phyloP scores from a whole-genome alignment of 2,797 vertebrate species.

The Hemitrygon akajei region DNA sequence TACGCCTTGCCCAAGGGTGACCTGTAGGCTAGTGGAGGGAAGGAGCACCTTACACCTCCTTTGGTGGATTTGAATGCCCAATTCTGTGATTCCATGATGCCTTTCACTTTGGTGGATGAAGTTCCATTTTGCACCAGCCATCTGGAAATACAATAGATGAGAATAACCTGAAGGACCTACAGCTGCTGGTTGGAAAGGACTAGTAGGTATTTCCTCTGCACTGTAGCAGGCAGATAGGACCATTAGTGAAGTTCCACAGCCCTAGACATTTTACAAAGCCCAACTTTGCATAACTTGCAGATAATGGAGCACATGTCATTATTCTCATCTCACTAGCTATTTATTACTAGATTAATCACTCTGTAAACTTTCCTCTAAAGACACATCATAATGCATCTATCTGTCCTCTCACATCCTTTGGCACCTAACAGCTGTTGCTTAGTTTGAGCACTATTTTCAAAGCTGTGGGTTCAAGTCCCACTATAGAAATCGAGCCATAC shows the following conservation, averaged over 20 bases:
- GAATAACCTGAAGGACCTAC: neutral
- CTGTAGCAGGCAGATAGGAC: neutral
- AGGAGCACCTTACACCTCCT: too few relatives aligned
- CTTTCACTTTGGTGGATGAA: neutral
- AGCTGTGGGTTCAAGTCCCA: too few relatives aligned
- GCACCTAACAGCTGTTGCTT: neutral
- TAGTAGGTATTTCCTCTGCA: too few relatives aligned
- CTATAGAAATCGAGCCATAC: too few relatives aligned
- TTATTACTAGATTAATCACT: neutral
- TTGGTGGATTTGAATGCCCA: too few relatives aligned
- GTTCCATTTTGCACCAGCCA: neutral
- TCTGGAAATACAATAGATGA: neutral
- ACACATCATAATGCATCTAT: neutral
- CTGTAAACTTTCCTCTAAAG: neutral
- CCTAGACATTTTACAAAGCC: neutral
- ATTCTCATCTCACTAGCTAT: neutral
- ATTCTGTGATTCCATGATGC: neutral
- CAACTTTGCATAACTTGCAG: neutral
- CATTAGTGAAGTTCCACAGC: neutral
- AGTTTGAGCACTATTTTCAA: too few relatives aligned
- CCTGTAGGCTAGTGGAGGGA: too few relatives aligned
- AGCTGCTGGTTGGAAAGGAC: neutral
- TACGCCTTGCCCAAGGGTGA: too few relatives aligned
- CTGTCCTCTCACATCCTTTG: neutral
- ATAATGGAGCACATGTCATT: neutral